These are phyloP conservation scores for Boleophthalmus pectinirostris DNA, from an alignment of 2,113 vertebrate species.

Conservation along the genomic window DNA sequence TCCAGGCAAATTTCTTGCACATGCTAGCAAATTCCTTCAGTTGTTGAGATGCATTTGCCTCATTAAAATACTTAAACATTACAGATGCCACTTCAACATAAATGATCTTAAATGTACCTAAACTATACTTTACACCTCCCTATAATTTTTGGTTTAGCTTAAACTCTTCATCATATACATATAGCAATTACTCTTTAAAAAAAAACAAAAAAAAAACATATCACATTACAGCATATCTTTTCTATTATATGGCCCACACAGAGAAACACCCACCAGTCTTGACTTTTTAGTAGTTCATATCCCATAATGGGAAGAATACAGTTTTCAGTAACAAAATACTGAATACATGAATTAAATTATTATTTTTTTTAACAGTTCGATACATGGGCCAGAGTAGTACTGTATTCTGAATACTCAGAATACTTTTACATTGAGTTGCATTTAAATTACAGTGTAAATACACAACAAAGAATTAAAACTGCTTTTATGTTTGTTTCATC, in stretches of 20 bases:
- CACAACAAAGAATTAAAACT: too few species aligned
- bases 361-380: too few species aligned
- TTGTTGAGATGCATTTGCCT: background rate
- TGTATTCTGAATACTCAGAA: too few species aligned
- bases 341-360: too few species aligned
- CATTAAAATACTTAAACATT: background rate
- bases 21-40: background rate
- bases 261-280: background rate
- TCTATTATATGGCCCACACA: conserved; percentile 26
- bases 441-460: too few species aligned
- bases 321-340: too few species aligned
- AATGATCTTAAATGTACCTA: background rate
- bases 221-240: background rate
- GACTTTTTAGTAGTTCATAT: too few species aligned
- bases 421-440: too few species aligned
- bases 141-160: conserved; percentile 6
- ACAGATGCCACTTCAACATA: background rate
- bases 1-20: background rate
- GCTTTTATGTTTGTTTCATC: too few species aligned
- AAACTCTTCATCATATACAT: background rate
- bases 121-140: conserved; percentile 6
- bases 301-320: too few species aligned
- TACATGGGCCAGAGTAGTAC: too few species aligned
- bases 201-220: background rate
- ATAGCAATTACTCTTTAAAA: background rate